These are phyloP conservation scores for Rhinopomastus cyanomelas DNA, from an alignment of 2,113 vertebrate species.

Conservation along the genomic window DNA sequence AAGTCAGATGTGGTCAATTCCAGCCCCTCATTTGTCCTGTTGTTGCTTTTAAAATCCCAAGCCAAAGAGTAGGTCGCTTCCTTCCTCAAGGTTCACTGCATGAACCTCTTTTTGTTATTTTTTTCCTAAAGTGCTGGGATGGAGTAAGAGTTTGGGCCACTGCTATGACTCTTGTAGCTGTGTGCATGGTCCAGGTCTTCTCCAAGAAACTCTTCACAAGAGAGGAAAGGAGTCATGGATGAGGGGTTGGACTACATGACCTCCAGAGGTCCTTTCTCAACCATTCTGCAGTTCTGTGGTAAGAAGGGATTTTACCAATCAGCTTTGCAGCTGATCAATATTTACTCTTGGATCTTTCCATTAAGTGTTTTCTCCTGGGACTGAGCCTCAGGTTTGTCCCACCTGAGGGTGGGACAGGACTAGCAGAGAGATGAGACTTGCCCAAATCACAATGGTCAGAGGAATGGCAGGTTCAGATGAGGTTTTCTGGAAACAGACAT, in stretches of 20 bases:
- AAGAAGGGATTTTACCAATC: not conserved
- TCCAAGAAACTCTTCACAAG: not conserved
- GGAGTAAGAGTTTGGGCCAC: not conserved
- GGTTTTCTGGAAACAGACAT: constrained; percentile 28
- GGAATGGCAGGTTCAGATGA: not conserved
- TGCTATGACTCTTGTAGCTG: not conserved
- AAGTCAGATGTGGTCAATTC: not conserved
- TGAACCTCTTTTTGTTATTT: not conserved
- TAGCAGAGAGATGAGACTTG: not conserved
- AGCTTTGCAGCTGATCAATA: not conserved
- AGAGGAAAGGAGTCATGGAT: not conserved
- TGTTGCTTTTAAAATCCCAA: not conserved
- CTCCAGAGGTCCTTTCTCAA: not conserved
- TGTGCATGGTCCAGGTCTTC: not conserved
- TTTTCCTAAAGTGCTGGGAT: not conserved
- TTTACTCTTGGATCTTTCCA: not conserved
- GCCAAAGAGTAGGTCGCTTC: not conserved
- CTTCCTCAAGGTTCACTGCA: not conserved
- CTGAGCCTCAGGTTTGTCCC: not conserved
- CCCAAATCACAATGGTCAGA: not conserved
- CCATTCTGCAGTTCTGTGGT: not conserved
- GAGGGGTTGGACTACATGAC: not conserved
- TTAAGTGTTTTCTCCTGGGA: not conserved
- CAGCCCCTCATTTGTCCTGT: not conserved
- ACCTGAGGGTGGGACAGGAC: constrained; percentile 5